Base-by-base conservation (phyloP, 2,888 invertebrate species). In the Tolmerus cingulatus region DNA sequence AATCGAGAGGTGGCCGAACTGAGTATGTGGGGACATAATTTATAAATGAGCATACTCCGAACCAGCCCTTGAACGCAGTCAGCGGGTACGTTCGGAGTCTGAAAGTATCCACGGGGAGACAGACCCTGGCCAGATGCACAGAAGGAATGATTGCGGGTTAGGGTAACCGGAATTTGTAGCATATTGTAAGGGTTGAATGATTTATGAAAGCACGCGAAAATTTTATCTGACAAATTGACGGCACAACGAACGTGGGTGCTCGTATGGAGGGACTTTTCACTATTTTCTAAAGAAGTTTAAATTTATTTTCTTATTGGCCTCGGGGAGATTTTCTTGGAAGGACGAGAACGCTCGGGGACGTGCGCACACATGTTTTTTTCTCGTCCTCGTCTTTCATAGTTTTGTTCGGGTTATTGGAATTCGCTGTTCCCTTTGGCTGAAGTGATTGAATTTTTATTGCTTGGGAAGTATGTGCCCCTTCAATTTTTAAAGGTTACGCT, bases 181-280 rank as follows among this genome's bases (percentile, higher is more conserved):
- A 81, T 81, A 81, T 81, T 81, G 46, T 81, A 46, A 51, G 81
- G 81, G 81, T 51, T 81, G 81, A 81, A 81, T 81, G 81, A 51
- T 81, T 81, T 81, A 81, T 81, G 81, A 51, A 51, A 81, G 81
- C 30, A 34, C 81, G 81, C 81, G 55, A 81, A 81, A 66, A 81
- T 81, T 81, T 81, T 81, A 81, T 81, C 51, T 81, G 81, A 81
- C 81, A 81, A 81, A 81, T 81, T 81, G 81, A 81, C 81, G 81
- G 43, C 40, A 34, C 78, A n/a, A 78, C 12, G n/a, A 7, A 78
- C 78, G 78, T 78, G 40, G 40, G 43, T 66, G 27, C 57, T 19
- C 23, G 23, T 1, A 34, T 57, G 23, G 57, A 57, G n/a, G 57
- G 57, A 23, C 23, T 66, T 27, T 66, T 27, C 66, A 66, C 66